Evolutionary conservation across 2,113 vertebrate genomes (phyloP).

Genomic region (Larimichthys polyactis): DNA sequence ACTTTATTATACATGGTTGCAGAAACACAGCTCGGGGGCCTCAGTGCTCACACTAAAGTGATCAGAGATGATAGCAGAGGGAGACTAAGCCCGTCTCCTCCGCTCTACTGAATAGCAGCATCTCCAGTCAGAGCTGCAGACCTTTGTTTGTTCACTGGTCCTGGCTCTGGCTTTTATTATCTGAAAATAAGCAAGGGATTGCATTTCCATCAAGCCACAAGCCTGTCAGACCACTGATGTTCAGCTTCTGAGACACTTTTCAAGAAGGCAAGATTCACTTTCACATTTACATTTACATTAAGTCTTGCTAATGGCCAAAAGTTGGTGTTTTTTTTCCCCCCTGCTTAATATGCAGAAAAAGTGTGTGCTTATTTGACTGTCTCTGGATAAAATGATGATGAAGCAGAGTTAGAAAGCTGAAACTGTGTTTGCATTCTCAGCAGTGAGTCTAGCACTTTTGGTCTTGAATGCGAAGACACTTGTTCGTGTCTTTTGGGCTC

Average conservation of each 20-base stretch:
- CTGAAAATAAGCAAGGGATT: not conserved
- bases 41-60: not conserved
- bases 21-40: not conserved
- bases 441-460: not conserved
- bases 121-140: not conserved
- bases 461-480: not conserved
- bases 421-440: slow-evolving; percentile 14
- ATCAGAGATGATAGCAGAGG: not conserved
- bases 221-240: not conserved
- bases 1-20: not conserved
- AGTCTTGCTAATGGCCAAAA: not conserved
- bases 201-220: not conserved
- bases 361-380: not conserved
- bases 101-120: slow-evolving; percentile 1
- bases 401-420: slow-evolving; percentile 6
- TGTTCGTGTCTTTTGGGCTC: not conserved
- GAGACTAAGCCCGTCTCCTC: not conserved
- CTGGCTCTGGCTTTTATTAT: not conserved
- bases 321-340: not conserved
- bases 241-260: not conserved
- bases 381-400: not conserved
- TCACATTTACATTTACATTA: not conserved
- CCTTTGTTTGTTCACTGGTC: slow-evolving; percentile 28
- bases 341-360: not conserved
- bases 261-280: not conserved